Base-by-base conservation (phyloP, 2,113 vertebrate genomes). In the Ibidorhyncha struthersii region DNA sequence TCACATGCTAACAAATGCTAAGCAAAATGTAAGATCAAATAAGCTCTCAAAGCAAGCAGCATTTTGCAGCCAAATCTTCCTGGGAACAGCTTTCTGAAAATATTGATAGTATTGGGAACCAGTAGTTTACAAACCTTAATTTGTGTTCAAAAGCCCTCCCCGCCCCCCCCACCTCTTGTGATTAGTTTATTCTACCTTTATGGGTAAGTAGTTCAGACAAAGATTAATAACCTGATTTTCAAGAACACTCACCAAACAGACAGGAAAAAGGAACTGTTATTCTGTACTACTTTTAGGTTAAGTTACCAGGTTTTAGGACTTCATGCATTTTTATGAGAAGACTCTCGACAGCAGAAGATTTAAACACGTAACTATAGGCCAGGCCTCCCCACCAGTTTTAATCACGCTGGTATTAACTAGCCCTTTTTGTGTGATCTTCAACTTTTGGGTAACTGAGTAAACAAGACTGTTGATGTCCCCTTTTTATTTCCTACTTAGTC, bases 61-160 rank as follows among this genome's bases (percentile, higher is more conserved):
- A 38, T 87, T 96, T 93, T 94, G 71, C 86, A 97, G 87, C 79
- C 41, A 93, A 90, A 62, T 90, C 81, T 85, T 92, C 80, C 81
- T 87, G 72, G 53, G 29, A 96, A 95, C 34, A 89, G 43, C 74
- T 97, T 97, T 94, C 91, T 97, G 93, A 95, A 95, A 94, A 97
- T 55, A 86, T 5, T 36, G n/a, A 45, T 56, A 63, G 53, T 32
- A 66, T 6, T n/a, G 14, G 45, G 26, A 93, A 79, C 3, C n/a
- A 59, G 27, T 8, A 34, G 55, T 65, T 93, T 91, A 82, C 36
- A 82, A 72, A 82, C 12, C 14, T 63, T 56, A 38, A 55, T 61
- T 86, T 74, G 47, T 82, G 26, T 15, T 89, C 20, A 78, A 41
- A 86, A 77, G 17, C 2, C 5, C 40, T 12, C 7, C 8, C 62